Conservation (phyloP, 2,888 invertebrate species). For the Glyphotaelius pellucidus region DNA sequence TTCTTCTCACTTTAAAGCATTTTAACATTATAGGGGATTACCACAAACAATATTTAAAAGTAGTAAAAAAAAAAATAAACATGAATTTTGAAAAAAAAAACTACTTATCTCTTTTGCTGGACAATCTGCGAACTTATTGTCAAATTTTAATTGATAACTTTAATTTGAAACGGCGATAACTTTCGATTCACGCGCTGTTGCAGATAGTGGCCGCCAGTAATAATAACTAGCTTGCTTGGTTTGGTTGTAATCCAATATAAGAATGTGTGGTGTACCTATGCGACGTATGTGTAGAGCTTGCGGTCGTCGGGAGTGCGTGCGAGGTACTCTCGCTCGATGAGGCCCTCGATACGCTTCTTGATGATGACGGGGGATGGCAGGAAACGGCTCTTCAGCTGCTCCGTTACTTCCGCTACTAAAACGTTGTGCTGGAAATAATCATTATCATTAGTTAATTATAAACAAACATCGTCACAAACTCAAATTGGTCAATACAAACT, state of each 20-base stretch:
- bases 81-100: not conserved
- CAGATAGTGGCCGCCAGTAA: not conserved
- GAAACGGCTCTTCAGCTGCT: constrained; percentile 97
- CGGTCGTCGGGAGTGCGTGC: constrained; percentile 98
- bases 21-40: not conserved
- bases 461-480: not conserved
- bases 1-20: not conserved
- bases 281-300: constrained; percentile 97
- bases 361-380: constrained; percentile 98
- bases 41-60: not conserved
- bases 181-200: not conserved
- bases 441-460: not conserved
- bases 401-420: constrained; percentile 97
- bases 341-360: constrained; percentile 99
- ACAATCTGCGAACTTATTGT: not conserved
- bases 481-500: not conserved
- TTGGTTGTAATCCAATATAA: constrained; percentile 15
- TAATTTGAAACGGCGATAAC: not conserved
- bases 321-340: constrained; percentile 99
- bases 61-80: not conserved
- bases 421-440: constrained; percentile 86
- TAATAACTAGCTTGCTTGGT: not conserved
- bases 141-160: not conserved
- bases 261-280: constrained; percentile 77
- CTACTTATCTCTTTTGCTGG: not conserved